Base-by-base conservation (phyloP, 1,140 invertebrate genomes). In the Lasioglossum albipes region DNA sequence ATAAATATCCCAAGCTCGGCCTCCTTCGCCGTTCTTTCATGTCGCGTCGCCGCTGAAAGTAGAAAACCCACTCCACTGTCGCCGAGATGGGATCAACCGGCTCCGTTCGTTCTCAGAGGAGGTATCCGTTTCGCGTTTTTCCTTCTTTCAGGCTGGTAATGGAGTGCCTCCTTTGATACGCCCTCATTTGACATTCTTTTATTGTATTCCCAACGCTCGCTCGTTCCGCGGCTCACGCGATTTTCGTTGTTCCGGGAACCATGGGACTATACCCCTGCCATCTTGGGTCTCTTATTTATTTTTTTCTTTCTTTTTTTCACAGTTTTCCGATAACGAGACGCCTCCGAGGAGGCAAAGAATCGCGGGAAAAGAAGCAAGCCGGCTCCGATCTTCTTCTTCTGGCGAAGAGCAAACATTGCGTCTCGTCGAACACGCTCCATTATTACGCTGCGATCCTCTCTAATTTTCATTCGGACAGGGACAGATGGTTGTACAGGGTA, bases 81-180 rank as follows among this genome's bases (percentile, higher is more conserved):
- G 73, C 20, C 41, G 12, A 65, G 73, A 83, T 74, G 27, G 64
- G 77, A 83, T 83, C 79, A 76, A 79, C 71, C 70, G 49, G 66
- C 49, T 81, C 81, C 59, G 66, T 69, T 78, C 74, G 66, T 74
- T 59, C 81, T 77, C 22, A 36, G 68, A 83, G 49, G 68, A 83
- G 49, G 54, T 62, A 83, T 83, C 78, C 70, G 57, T 81, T 77
- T 66, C 83, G 12, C 77, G 61, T 72, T 79, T 70, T 79, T 59
- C 74, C 64, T 70, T 61, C 67, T 59, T 75, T 49, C 74, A 7
- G 49, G 18, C 36, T 54, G 36, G 36, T 67, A 79, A 79, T 79
- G 69, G 77, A 79, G 77, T 59, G 77, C 22, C 69, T 66, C 69
- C 77, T 79, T 79, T 78, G 75, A 71, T 65, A 65, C 22, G 59